phyloP scores from a whole-genome alignment of 2,113 vertebrate genomes.

The Megatriorchis doriae region DNA sequence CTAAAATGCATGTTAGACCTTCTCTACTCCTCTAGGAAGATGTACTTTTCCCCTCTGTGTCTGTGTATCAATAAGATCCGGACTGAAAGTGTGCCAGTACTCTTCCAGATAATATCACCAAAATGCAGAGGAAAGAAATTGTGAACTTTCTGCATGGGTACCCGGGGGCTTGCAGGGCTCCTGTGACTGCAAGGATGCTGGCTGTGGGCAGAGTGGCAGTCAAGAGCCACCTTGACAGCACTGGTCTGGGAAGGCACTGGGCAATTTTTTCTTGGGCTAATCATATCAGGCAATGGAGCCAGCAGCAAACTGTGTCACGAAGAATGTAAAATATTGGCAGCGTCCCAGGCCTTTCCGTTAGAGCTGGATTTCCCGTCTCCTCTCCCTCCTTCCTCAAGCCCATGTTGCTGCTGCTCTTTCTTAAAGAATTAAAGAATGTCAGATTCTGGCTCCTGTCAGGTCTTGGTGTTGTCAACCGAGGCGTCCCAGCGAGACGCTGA shows the following conservation, averaged over 20 bases:
- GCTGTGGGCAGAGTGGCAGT: background rate
- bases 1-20: background rate
- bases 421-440: background rate
- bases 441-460: background rate
- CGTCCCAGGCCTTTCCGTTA: background rate
- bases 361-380: background rate
- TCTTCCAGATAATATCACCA: background rate
- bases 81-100: background rate
- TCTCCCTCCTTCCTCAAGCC: background rate
- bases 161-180: background rate
- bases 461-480: background rate
- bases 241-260: background rate
- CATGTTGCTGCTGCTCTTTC: background rate
- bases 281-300: background rate
- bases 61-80: background rate
- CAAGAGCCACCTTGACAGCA: background rate
- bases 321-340: slow-evolving; percentile 1
- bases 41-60: background rate
- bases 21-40: background rate
- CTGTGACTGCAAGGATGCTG: background rate
- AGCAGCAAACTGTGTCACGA: background rate
- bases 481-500: background rate
- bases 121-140: background rate
- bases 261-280: background rate
- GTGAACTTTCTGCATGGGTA: background rate